These are phyloP conservation scores for Lordiphosa andalusiaca DNA, from an alignment of 2,888 invertebrate species.

Conservation along the genomic window DNA sequence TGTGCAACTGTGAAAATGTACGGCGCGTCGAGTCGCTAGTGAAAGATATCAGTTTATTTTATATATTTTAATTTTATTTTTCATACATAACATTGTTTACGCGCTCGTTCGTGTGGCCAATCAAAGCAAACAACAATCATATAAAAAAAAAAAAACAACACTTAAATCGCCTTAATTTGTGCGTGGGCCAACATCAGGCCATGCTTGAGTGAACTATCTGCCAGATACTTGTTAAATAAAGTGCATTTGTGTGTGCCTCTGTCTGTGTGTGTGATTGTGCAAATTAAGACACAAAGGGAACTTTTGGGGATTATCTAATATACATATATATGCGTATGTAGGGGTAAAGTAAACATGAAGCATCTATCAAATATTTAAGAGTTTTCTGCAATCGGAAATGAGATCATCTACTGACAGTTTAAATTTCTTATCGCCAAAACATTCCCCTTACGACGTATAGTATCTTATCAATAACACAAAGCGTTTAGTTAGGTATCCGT, in stretches of 20 bases:
- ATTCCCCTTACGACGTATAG: too few relatives aligned
- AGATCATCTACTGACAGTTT: conserved; percentile 41
- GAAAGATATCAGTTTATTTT: conserved; percentile 35
- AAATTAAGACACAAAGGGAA: conserved; percentile 21
- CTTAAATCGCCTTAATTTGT: conserved; percentile 23
- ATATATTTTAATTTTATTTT: conserved; percentile 28
- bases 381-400: conserved; percentile 56
- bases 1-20: conserved; percentile 78
- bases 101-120: conserved; percentile 27
- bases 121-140: conserved; percentile 27
- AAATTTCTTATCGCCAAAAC: conserved; percentile 14
- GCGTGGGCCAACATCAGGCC: conserved; percentile 43
- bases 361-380: conserved; percentile 19
- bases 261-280: conserved; percentile 1
- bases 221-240: conserved; percentile 38
- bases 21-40: conserved; percentile 56
- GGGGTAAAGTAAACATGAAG: conserved; percentile 18
- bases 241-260: conserved; percentile 24
- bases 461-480: too few relatives aligned
- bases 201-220: conserved; percentile 28
- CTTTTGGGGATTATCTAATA: conserved; percentile 34
- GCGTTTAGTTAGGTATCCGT: neutral
- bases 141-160: conserved; percentile 9
- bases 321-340: neutral
- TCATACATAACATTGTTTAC: conserved; percentile 36